phyloP scores from a whole-genome alignment of 2,797 vertebrate genomes.

The Danio aesculapii region DNA sequence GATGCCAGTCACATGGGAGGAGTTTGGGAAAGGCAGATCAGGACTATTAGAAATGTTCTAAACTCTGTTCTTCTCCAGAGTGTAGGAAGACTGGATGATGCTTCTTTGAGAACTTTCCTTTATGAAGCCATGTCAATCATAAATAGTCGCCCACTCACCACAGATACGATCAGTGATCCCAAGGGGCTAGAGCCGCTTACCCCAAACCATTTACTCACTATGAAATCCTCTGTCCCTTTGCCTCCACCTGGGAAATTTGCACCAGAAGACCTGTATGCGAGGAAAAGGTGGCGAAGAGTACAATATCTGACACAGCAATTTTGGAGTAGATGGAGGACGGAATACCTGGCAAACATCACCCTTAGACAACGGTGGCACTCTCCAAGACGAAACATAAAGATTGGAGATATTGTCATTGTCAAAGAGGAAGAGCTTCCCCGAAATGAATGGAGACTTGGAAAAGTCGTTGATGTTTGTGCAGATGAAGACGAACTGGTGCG shows the following conservation, averaged over 20 bases:
- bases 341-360: too few species aligned
- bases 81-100: not conserved
- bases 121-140: constrained; percentile 19
- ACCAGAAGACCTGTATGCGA: not conserved
- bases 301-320: constrained; percentile 4
- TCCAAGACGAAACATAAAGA: too few species aligned
- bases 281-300: not conserved
- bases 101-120: constrained; percentile 7
- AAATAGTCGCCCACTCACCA: too few species aligned
- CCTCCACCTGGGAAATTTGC: constrained; percentile 10
- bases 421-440: too few species aligned
- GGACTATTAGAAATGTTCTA: not conserved
- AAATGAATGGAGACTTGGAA: too few species aligned
- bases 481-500: too few species aligned
- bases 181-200: not conserved
- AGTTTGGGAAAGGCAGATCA: constrained; percentile 6
- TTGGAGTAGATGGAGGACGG: constrained; percentile 18
- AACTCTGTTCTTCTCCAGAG: not conserved
- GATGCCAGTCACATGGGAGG: too few species aligned
- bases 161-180: constrained; percentile 1
- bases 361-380: too few species aligned
- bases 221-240: constrained; percentile 8
- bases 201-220: constrained; percentile 15
- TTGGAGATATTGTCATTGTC: too few species aligned
- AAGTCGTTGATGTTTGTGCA: too few species aligned